Evolutionary conservation across 2,797 vertebrate genomes (phyloP), one percentile per base, ranked within the genome.

Genomic region (Petrocephalus schoutedeni): DNA sequence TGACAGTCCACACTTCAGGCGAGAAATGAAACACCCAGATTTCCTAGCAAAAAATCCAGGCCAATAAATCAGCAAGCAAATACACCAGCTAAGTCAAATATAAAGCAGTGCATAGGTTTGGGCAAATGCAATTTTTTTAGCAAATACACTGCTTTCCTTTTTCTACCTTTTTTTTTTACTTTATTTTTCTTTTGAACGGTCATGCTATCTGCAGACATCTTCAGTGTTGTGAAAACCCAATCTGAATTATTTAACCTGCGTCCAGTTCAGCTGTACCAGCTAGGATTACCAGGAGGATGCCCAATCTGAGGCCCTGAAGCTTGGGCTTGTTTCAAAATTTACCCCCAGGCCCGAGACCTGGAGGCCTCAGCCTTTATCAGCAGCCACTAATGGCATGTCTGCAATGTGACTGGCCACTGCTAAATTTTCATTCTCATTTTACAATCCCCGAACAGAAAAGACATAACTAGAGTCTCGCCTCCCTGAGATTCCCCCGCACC

Each of bases 401-500:
- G 45, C n/a, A 16, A 49, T 59, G 36, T 21, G 32, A 61, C 32
- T 16, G 41, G 32, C n/a, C 19, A 67, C 61, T 67, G 61, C 23
- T 14, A 21, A 32, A 36, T 45, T 82, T 49, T 21, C 0, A 7
- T 59, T n/a, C 49, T 53, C 80, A 53, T 83, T 53, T 82, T 82
- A 36, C 16, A 82, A 53, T 53, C 19, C 8, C 45, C 36, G 9
- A 71, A 71, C 77, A 82, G 49, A 45, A 82, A 49, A 51, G 32
- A 45, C 41, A 82, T 83, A 83, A 83, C 32, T 53, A 56, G 28
- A 83, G 16, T 49, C 87, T 87, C 10, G n/a, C 74, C 74, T 58
- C 10, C 21, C 3, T 1, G 56, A 80, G 80, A 77, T 45, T 57
- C 23, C 61, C 45, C 53, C 67, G 58, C 21, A 23, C 14, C 8